Evolutionary conservation across 2,888 invertebrate genomes (phyloP).

Genomic region (Scaptomyza parva): DNA sequence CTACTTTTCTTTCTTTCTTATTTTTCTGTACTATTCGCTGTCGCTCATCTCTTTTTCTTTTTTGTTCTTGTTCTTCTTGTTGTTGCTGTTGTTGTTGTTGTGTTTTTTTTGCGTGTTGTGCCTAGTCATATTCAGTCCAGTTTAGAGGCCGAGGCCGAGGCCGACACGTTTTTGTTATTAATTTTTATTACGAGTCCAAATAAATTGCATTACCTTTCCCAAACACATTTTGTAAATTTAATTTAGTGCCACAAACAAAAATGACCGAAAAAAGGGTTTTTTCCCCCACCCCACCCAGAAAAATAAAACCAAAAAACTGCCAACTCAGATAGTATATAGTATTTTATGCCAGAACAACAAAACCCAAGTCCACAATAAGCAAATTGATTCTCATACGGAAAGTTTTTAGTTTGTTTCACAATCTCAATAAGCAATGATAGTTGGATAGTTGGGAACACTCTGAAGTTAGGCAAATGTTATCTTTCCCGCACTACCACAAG

Average conservation of each 20-base stretch:
- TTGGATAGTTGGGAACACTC: neutral
- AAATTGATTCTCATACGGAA: neutral
- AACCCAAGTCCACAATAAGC: neutral
- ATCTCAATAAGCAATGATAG: too few relatives aligned
- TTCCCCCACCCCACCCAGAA: constrained; percentile 8
- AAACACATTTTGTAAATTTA: constrained; percentile 70
- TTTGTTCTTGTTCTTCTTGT: constrained; percentile 32
- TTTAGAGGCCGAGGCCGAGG: constrained; percentile 35
- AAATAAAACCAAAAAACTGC: neutral
- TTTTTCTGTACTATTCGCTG: constrained; percentile 7
- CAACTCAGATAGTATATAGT: neutral
- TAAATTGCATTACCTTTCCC: constrained; percentile 68
- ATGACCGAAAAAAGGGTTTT: neutral
- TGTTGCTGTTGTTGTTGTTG: too few relatives aligned
- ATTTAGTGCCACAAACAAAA: constrained; percentile 45
- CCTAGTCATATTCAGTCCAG: constrained; percentile 71
- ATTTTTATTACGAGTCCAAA: constrained; percentile 80
- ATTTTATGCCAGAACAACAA: too few relatives aligned
- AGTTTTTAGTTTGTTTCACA: too few relatives aligned
- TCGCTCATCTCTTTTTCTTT: constrained; percentile 45
- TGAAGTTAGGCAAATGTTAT: neutral
- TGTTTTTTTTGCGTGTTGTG: constrained; percentile 63
- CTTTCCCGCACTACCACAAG: neutral
- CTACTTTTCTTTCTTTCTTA: constrained; percentile 22
- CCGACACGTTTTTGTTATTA: constrained; percentile 82